These are phyloP conservation scores for Pristionchus japonicus DNA, from an alignment of 2,888 invertebrate genomes.

Conservation along the genomic window DNA sequence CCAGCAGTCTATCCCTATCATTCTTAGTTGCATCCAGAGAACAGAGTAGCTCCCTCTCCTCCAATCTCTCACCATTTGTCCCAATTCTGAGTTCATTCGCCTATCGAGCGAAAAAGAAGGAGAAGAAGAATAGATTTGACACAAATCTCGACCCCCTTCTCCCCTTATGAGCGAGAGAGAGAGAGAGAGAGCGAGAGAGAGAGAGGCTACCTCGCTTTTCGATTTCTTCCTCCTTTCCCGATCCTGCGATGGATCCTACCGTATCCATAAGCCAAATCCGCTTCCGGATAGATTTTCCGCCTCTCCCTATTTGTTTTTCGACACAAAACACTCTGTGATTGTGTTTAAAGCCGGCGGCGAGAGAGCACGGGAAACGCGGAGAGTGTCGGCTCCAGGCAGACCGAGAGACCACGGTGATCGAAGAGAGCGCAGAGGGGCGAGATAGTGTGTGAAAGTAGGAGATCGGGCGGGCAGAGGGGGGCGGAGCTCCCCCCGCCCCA, in stretches of 20 bases:
- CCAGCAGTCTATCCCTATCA: too few relatives aligned
- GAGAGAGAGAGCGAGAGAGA: not conserved
- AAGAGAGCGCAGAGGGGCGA: not conserved
- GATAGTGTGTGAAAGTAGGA: not conserved
- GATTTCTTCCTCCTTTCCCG: not conserved
- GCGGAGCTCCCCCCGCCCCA: constrained; percentile 36
- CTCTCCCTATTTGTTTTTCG: not conserved
- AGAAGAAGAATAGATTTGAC: constrained; percentile 3
- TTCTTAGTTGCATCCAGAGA: too few relatives aligned
- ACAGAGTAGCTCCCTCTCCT: too few relatives aligned
- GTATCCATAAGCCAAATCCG: not conserved
- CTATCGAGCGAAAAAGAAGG: not conserved
- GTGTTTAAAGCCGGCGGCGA: not conserved
- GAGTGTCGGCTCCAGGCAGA: not conserved
- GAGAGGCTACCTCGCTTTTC: not conserved
- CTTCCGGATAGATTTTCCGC: not conserved
- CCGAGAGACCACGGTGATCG: not conserved
- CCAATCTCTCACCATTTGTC: not conserved
- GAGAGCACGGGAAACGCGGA: not conserved
- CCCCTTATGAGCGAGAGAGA: not conserved
- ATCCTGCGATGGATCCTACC: not conserved
- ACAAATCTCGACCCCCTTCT: constrained; percentile 18
- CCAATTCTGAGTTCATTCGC: constrained; percentile 29
- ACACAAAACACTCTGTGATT: not conserved
- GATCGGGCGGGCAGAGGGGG: not conserved